A percentile compares a stretch with the other conserved stretches of the same genome.
phyloP scores from a whole-genome alignment of 2,888 invertebrate genomes.

The Odontothrips loti region DNA sequence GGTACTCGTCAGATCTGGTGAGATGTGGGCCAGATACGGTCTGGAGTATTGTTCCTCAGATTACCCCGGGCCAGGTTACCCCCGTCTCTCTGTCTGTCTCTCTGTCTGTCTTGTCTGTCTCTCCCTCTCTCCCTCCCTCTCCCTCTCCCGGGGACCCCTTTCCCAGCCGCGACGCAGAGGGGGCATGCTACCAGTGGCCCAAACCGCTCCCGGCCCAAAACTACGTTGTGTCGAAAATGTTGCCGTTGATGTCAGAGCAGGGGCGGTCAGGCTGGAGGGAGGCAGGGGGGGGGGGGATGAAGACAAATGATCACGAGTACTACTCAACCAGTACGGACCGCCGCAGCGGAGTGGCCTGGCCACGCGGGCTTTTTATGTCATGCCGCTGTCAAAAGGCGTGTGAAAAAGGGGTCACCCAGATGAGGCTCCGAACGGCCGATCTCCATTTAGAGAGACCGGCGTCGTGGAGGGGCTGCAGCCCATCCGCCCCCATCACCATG shows the following conservation, averaged over 20 bases:
- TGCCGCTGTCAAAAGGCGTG: too few species aligned
- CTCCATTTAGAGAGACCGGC: too few species aligned
- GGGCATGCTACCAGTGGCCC: not conserved
- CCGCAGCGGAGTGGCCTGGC: not conserved
- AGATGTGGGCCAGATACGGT: conserved; percentile 18
- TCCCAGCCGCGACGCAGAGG: not conserved
- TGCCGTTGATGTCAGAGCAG: not conserved
- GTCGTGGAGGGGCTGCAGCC: too few species aligned
- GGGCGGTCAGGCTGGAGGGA: not conserved
- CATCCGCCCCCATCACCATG: too few species aligned
- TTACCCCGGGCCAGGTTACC: not conserved
- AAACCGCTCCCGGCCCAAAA: not conserved
- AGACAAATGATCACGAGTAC: conserved; percentile 9
- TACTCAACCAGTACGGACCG: not conserved
- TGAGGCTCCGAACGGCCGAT: too few species aligned
- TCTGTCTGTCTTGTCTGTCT: not conserved
- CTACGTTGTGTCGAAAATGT: conserved; percentile 2
- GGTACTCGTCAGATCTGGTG: conserved; percentile 16
- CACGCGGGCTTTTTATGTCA: not conserved
- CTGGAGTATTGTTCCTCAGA: conserved; percentile 3
- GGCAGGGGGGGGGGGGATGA: not conserved
- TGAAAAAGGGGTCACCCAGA: too few species aligned
- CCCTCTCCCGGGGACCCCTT: not conserved
- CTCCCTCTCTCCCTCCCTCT: not conserved
- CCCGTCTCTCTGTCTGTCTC: not conserved